phyloP scores from a whole-genome alignment of 2,888 invertebrate genomes.

The Cybosia mesomella region DNA sequence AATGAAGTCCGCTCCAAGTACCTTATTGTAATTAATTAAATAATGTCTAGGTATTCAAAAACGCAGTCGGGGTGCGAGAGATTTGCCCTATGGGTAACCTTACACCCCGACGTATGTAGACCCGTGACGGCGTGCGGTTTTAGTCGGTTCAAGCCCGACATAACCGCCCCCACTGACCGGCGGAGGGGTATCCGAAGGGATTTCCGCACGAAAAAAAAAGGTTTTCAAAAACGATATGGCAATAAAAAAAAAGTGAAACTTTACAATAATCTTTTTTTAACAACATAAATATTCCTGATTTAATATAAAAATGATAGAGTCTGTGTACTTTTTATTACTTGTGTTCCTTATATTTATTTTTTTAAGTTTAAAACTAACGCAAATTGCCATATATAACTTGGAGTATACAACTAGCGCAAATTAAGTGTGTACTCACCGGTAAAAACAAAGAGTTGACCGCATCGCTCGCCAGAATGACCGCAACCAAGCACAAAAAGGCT shows the following conservation, averaged over 20 bases:
- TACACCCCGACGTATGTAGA: too few relatives aligned
- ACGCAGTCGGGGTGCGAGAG: too few relatives aligned
- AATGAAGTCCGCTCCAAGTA: not conserved
- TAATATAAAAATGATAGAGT: not conserved
- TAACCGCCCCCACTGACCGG: too few relatives aligned
- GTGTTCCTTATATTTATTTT: not conserved
- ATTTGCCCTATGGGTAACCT: not conserved
- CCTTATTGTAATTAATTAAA: not conserved
- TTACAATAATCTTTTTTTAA: not conserved
- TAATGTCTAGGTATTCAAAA: not conserved
- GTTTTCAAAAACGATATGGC: not conserved
- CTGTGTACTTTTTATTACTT: not conserved
- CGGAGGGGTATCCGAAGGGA: too few relatives aligned
- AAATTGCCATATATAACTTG: not conserved
- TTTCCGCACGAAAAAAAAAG: too few relatives aligned
- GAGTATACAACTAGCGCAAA: conserved; percentile 1
- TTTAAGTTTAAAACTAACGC: not conserved
- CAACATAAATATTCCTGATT: not conserved
- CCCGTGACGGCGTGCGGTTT: too few relatives aligned
- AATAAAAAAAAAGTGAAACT: not conserved
- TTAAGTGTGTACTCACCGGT: conserved; percentile 69
- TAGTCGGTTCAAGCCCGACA: too few relatives aligned
- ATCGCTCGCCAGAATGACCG: conserved; percentile 68
- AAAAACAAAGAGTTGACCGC: conserved; percentile 69
- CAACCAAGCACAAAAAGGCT: conserved; percentile 66